Evolutionary conservation across 2,888 invertebrate species (phyloP), one percentile per base, ranked within the genome.

Genomic region (Pseudeuparius sepicola): DNA sequence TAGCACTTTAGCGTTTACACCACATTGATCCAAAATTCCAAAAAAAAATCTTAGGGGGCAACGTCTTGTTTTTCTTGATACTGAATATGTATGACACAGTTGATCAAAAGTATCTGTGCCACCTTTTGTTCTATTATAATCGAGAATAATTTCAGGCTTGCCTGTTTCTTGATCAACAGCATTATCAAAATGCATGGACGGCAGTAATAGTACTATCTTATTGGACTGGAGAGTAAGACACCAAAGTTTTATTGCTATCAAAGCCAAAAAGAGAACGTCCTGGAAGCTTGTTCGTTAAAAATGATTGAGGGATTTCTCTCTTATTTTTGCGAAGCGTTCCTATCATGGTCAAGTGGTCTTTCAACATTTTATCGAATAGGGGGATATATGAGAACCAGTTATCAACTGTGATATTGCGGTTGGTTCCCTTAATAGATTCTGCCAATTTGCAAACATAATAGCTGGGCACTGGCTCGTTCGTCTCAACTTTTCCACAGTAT

Each of bases 1-100:
- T n/a, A 37, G 24, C 13, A 37, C 33, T 26, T 31, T 31, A 10
- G 36, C 11, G 18, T 52, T 51, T 31, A 43, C 39, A 7, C 35
- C 38, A 12, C n/a, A 26, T 5, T 32, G 36, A 29, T 43, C 42
- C 36, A 37, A 14, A 15, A 50, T 39, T 5, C 40, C 40, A 33
- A 40, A 50, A 45, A 50, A 50, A 28, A 49, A 24, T 28, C 45
- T 35, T 34, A 50, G 32, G 15, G 45, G 48, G 47, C 49, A 50
- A 39, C 48, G 40, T 23, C 37, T 27, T 16, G 46, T 43, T 33
- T 34, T 40, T 28, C 48, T 37, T 14, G 37, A 38, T 13, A 48
- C 48, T 27, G 47, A 44, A 41, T 50, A 50, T 26, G 41, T 17
- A 25, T 42, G 37, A 17, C 31, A 37, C 7, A 40, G 32, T 29